Percentiles rank a stretch among this genome's conserved stretches.
phyloP scores from a whole-genome alignment of 2,113 vertebrate genomes.

The Thermophis baileyi region DNA sequence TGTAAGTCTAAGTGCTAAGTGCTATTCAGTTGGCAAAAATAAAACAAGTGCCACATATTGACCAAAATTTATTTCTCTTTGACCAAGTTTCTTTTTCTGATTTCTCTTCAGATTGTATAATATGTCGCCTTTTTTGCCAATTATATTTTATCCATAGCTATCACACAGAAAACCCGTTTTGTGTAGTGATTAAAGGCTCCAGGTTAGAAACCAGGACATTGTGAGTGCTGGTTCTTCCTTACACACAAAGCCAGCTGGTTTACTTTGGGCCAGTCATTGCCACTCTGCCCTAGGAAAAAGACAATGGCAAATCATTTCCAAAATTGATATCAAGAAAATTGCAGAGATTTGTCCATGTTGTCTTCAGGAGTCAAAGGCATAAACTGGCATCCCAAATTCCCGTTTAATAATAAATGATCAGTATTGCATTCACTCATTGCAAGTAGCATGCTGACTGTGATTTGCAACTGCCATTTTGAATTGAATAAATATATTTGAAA shows the following conservation, averaged over 20 bases:
- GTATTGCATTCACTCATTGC: neutral
- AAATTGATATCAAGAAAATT: neutral
- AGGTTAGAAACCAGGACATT: neutral
- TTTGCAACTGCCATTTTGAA: neutral
- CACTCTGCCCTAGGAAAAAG: neutral
- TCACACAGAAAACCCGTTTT: neutral
- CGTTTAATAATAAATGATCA: neutral
- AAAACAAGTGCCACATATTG: neutral
- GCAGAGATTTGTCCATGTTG: neutral
- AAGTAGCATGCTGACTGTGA: neutral
- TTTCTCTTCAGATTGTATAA: neutral
- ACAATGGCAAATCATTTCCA: neutral
- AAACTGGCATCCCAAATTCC: neutral
- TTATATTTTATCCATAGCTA: neutral
- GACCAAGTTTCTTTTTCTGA: neutral
- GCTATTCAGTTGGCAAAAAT: neutral
- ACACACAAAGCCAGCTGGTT: neutral
- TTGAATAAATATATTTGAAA: neutral
- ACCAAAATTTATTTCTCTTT: neutral
- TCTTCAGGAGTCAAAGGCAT: neutral
- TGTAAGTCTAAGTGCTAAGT: neutral
- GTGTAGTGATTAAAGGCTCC: neutral
- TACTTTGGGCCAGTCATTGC: neutral
- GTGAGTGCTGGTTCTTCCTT: neutral
- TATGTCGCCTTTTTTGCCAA: neutral